phyloP scores from a whole-genome alignment of 2,797 vertebrate genomes.

The Periparus ater region DNA sequence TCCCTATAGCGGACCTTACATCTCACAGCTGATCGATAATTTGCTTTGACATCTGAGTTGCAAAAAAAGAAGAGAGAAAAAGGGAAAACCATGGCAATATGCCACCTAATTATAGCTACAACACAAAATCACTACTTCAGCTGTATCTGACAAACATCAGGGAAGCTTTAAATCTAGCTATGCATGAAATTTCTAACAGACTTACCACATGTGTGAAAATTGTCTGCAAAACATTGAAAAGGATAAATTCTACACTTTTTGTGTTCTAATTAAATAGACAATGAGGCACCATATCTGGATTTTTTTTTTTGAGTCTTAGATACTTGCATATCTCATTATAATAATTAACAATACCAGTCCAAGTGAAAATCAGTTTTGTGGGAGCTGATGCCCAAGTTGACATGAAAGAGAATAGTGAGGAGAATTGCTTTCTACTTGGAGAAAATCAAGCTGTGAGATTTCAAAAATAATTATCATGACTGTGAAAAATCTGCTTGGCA shows the following conservation, averaged over 20 bases:
- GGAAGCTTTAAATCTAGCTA: slow-evolving; percentile 57
- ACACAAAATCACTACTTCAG: slow-evolving; percentile 43
- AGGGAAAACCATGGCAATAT: slow-evolving; percentile 24
- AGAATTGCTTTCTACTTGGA: slow-evolving; percentile 53
- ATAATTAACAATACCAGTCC: slow-evolving; percentile 49
- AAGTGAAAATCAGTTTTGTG: slow-evolving; percentile 43
- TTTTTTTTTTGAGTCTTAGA: neutral
- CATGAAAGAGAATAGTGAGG: slow-evolving; percentile 53
- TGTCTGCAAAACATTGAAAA: slow-evolving; percentile 43
- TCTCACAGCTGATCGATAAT: slow-evolving; percentile 41
- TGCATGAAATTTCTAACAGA: slow-evolving; percentile 63
- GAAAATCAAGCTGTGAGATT: slow-evolving; percentile 58
- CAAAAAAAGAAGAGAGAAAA: neutral
- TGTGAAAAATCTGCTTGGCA: slow-evolving; percentile 63
- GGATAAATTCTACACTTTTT: slow-evolving; percentile 43
- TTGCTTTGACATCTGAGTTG: slow-evolving; percentile 47
- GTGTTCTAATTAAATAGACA: slow-evolving; percentile 59
- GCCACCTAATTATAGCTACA: slow-evolving; percentile 57
- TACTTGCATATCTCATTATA: slow-evolving; percentile 4
- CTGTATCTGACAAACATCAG: slow-evolving; percentile 45
- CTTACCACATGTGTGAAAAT: slow-evolving; percentile 59
- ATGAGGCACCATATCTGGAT: slow-evolving; percentile 11
- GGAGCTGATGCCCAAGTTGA: neutral
- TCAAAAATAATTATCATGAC: slow-evolving; percentile 63
- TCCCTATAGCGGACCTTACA: neutral